These are phyloP conservation scores for Caenorhabditis plicata DNA, from an alignment of 2,888 invertebrate genomes.

Conservation along the genomic window DNA sequence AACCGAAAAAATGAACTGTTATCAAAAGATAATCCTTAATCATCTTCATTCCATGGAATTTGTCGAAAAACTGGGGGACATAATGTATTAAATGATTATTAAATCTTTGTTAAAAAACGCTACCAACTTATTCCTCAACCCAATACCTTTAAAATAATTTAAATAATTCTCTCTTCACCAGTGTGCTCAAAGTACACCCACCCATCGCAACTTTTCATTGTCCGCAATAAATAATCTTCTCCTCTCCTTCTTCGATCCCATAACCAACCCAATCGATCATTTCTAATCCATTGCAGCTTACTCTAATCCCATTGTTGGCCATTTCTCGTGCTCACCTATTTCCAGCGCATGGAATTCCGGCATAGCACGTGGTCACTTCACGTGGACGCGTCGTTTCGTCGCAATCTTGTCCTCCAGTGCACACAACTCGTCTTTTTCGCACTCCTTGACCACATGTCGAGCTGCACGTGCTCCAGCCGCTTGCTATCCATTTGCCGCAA, in stretches of 20 bases:
- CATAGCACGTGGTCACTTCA: conserved; percentile 36
- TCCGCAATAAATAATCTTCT: conserved; percentile 2
- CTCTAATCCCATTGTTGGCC: too few species aligned
- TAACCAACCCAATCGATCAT: background rate
- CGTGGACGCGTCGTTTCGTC: conserved; percentile 22
- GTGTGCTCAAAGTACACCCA: too few species aligned
- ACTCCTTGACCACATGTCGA: conserved; percentile 51
- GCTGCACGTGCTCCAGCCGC: conserved; percentile 45
- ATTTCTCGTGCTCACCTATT: conserved; percentile 34
- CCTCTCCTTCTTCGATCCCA: conserved; percentile 5
- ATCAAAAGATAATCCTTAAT: too few species aligned
- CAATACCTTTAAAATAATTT: too few species aligned
- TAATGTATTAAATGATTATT: too few species aligned
- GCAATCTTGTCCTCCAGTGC: conserved; percentile 44
- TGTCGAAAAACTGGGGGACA: too few species aligned
- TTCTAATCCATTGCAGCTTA: conserved; percentile 4
- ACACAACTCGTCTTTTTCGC: conserved; percentile 34
- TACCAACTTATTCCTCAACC: too few species aligned
- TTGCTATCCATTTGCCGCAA: conserved; percentile 46
- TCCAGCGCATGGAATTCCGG: conserved; percentile 38
- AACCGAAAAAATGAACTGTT: too few species aligned
- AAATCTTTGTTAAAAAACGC: too few species aligned
- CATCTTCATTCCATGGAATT: too few species aligned
- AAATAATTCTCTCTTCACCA: too few species aligned
- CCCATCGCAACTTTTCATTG: conserved; percentile 1